phyloP scores from a whole-genome alignment of 2,888 invertebrate genomes.

The Enchytraeus crypticus region DNA sequence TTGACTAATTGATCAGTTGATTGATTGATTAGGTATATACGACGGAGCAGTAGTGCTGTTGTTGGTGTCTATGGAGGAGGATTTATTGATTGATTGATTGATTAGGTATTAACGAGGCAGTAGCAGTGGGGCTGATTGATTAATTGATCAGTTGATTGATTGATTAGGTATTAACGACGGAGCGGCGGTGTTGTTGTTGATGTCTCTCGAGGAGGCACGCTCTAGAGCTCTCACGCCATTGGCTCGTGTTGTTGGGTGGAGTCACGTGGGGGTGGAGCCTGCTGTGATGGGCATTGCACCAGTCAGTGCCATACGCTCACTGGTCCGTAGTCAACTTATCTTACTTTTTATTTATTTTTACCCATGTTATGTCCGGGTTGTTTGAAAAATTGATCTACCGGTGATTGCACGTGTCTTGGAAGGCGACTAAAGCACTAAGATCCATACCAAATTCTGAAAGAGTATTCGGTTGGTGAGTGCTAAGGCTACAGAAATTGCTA shows the following conservation, averaged over 20 bases:
- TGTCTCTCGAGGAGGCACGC: slow-evolving; percentile 56
- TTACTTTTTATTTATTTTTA: background rate
- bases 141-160: background rate
- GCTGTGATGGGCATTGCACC: slow-evolving; percentile 71
- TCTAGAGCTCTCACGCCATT: slow-evolving; percentile 58
- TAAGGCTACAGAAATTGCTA: too few species aligned
- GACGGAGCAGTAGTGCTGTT: background rate
- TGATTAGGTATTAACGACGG: slow-evolving; percentile 72
- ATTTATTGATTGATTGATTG: background rate
- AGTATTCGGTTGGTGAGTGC: too few species aligned
- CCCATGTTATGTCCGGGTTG: too few species aligned
- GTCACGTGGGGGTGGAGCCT: slow-evolving; percentile 72
- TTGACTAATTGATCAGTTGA: background rate
- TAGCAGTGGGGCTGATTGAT: background rate
- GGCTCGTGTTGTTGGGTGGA: slow-evolving; percentile 67
- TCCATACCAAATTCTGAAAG: too few species aligned
- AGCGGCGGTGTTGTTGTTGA: slow-evolving; percentile 73
- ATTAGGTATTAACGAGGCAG: background rate
- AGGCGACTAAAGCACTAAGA: too few species aligned
- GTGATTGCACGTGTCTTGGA: too few species aligned
- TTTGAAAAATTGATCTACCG: too few species aligned
- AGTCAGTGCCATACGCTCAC: slow-evolving; percentile 60
- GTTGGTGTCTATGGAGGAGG: background rate
- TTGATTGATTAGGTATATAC: background rate
- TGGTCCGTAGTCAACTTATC: slow-evolving; percentile 57